Evolutionary conservation across 2,888 invertebrate species (phyloP).

Genomic region (Mythimna ferrago): DNA sequence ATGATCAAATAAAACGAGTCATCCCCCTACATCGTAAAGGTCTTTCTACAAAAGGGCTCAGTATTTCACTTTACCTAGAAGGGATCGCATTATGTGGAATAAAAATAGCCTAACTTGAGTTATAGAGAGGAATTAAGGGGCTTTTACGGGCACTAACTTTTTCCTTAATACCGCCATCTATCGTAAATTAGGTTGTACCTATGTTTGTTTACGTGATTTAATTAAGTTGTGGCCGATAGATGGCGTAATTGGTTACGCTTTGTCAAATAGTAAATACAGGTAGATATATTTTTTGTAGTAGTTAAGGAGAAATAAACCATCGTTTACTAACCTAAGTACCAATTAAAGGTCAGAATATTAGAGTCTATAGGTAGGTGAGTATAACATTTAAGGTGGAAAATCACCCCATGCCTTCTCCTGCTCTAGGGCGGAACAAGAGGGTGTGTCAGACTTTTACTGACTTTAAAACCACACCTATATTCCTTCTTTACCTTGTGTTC

Average conservation of each 20-base stretch:
- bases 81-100: conserved; percentile 48
- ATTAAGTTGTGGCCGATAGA: conserved; percentile 32
- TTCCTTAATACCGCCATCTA: conserved; percentile 57
- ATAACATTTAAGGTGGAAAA: no score
- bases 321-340: no score
- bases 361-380: no score
- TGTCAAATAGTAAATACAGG: no score
- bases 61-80: conserved; percentile 54
- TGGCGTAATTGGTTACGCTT: conserved; percentile 16
- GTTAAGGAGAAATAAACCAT: no score
- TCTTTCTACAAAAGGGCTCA: conserved; percentile 32
- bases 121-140: conserved; percentile 51
- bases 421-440: no score
- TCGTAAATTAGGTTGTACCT: conserved; percentile 35
- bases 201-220: conserved; percentile 39
- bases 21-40: neutral
- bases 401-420: no score
- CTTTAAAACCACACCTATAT: no score
- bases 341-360: no score
- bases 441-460: no score
- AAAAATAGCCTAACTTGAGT: conserved; percentile 59
- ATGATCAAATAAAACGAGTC: conserved; percentile 14
- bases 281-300: neutral
- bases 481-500: no score
- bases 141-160: conserved; percentile 51